These are phyloP conservation scores for Danio tinwini DNA, from an alignment of 2,797 vertebrate species.

Conservation along the genomic window DNA sequence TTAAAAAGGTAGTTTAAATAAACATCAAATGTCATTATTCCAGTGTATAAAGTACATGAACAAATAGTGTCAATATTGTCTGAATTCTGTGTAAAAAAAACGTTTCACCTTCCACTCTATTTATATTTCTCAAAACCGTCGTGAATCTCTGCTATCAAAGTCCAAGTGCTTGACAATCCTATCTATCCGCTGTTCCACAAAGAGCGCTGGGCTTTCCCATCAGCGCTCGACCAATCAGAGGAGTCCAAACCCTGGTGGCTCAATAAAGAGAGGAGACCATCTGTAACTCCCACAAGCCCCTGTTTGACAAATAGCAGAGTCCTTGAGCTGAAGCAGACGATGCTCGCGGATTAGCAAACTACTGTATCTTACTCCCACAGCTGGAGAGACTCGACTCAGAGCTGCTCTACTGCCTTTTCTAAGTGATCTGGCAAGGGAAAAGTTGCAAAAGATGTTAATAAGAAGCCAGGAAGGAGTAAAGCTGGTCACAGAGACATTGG, in stretches of 20 bases:
- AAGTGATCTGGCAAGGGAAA: conserved; percentile 15
- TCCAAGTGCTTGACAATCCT: conserved; percentile 23
- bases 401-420: conserved; percentile 41
- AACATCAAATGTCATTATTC: too few species aligned
- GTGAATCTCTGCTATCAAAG: conserved; percentile 40
- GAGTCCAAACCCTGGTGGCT: conserved; percentile 50
- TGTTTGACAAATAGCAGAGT: conserved; percentile 56
- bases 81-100: neutral
- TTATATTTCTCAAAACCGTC: conserved; percentile 13
- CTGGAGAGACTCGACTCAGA: conserved; percentile 36
- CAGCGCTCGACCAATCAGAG: conserved; percentile 49
- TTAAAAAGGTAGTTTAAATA: too few species aligned
- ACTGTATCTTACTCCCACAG: conserved; percentile 54
- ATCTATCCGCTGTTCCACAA: conserved; percentile 24
- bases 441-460: conserved; percentile 48
- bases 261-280: conserved; percentile 55
- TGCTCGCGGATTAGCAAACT: conserved; percentile 53
- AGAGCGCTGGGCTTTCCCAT: conserved; percentile 32
- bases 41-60: too few species aligned
- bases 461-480: conserved; percentile 22
- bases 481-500: conserved; percentile 28
- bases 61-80: too few species aligned
- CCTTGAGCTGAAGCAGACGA: conserved; percentile 56
- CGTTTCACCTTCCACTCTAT: neutral
- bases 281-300: conserved; percentile 47